Percentiles rank a stretch among this genome's conserved stretches.
phyloP scores from a whole-genome alignment of 1,140 invertebrate genomes.

The Helicoverpa zea region DNA sequence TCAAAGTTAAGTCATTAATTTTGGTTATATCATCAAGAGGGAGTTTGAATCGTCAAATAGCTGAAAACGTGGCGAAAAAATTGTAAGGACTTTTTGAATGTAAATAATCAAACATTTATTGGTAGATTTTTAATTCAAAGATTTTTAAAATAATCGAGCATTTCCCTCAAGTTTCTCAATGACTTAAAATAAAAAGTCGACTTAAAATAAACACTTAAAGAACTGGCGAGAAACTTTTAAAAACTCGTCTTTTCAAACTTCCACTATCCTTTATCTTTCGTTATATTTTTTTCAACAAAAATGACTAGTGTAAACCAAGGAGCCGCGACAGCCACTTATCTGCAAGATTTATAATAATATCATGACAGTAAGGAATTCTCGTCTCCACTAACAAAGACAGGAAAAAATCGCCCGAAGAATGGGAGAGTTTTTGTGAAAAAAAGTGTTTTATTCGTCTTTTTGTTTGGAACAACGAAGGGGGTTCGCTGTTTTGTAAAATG shows the following conservation, averaged over 20 bases:
- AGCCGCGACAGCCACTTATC: conserved; percentile 45
- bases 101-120: too few species aligned
- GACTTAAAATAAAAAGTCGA: conserved; percentile 3
- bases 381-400: conserved; percentile 33
- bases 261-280: conserved; percentile 24
- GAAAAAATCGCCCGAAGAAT: conserved; percentile 12
- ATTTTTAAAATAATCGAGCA: neutral
- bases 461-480: neutral
- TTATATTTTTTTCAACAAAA: conserved; percentile 34
- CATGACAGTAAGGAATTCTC: conserved; percentile 44
- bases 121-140: too few species aligned
- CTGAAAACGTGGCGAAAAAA: too few species aligned
- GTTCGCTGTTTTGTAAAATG: neutral
- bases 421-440: conserved; percentile 2
- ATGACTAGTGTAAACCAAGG: conserved; percentile 44
- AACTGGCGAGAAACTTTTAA: conserved; percentile 4
- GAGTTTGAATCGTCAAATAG: too few species aligned
- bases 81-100: too few species aligned
- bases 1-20: neutral
- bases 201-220: conserved; percentile 14
- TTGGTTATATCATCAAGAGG: neutral
- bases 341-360: conserved; percentile 52
- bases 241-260: conserved; percentile 16
- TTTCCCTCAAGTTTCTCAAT: neutral
- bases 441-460: neutral